phyloP scores from a whole-genome alignment of 2,797 vertebrate species.

The Muraenolepis orangiensis region DNA sequence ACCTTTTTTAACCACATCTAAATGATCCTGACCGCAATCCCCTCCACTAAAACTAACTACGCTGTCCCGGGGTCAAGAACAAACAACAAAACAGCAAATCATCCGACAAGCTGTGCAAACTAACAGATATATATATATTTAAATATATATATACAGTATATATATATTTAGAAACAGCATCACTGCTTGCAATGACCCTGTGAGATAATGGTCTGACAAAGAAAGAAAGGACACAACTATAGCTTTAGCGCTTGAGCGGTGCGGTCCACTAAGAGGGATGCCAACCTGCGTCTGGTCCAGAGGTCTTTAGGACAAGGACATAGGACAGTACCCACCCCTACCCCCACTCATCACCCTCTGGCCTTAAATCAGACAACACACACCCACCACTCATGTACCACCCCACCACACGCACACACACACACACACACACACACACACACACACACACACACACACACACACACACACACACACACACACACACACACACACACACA shows the following conservation, averaged over 20 bases:
- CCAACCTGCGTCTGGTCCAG: constrained; percentile 29
- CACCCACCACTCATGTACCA: constrained; percentile 28
- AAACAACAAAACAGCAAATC: neutral
- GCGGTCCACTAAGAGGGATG: neutral
- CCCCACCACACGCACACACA: constrained; percentile 23
- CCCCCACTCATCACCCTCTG: constrained; percentile 36
- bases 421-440: constrained; percentile 13
- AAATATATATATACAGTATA: too few relatives aligned
- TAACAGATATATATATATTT: too few relatives aligned
- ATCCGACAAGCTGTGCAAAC: neutral
- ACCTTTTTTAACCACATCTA: constrained; percentile 41
- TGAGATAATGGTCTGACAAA: too few relatives aligned
- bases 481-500: too few relatives aligned
- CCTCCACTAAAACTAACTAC: constrained; percentile 3
- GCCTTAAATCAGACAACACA: constrained; percentile 32
- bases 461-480: too few relatives aligned
- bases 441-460: neutral
- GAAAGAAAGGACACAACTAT: too few relatives aligned
- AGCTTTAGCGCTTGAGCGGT: neutral
- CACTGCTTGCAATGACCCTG: too few relatives aligned
- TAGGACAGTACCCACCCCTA: constrained; percentile 28
- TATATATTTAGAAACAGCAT: too few relatives aligned
- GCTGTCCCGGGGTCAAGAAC: constrained; percentile 23
- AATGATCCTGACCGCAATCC: constrained; percentile 21
- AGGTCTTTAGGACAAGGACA: constrained; percentile 21